Conservation (phyloP, 2,888 invertebrate genomes). For the Helobdella robusta region DNA sequence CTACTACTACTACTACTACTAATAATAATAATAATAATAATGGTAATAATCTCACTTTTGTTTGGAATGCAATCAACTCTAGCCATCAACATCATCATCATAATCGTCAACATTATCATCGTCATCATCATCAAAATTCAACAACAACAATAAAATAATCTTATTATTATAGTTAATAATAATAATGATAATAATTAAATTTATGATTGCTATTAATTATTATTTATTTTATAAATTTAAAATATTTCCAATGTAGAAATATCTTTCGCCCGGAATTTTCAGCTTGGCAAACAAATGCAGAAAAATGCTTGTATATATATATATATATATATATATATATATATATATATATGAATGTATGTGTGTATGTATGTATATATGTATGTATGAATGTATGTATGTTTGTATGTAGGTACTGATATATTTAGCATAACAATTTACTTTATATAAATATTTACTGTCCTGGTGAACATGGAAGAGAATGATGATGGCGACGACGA, state of each 20-base stretch:
- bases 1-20: no score
- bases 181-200: not conserved
- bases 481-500: no score
- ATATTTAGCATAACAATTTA: no score
- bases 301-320: not conserved
- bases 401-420: not conserved
- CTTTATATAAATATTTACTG: not conserved
- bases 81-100: no score
- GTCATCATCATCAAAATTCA: no score
- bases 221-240: not conserved
- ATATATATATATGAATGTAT: not conserved
- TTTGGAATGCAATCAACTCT: no score
- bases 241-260: not conserved
- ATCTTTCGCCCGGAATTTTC: not conserved
- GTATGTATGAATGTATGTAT: not conserved
- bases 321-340: conserved; percentile 1
- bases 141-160: no score
- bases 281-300: not conserved
- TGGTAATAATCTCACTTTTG: no score
- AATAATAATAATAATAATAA: no score
- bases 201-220: not conserved
- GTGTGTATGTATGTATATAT: conserved; percentile 1
- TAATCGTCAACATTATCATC: no score
- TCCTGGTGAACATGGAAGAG: not conserved
- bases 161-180: not conserved